Conservation (phyloP, 2,797 vertebrate genomes). For the Chanos chanos region DNA sequence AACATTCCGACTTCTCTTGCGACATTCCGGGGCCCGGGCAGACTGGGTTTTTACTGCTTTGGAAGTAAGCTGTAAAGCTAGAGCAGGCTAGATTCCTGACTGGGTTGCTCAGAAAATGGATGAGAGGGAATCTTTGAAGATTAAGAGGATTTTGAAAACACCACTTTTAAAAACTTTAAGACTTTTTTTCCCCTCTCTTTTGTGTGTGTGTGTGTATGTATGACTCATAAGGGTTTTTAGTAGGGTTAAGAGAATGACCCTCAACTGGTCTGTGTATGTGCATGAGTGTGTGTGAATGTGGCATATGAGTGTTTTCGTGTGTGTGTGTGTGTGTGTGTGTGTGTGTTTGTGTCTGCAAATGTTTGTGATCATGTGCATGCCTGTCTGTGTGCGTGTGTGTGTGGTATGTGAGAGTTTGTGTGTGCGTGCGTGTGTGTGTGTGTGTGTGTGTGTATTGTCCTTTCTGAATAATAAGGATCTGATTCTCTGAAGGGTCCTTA, state of each 20-base stretch:
- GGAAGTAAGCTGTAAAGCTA: constrained; percentile 60
- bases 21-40: constrained; percentile 60
- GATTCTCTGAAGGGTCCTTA: constrained; percentile 20
- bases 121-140: constrained; percentile 60
- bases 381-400: constrained; percentile 28
- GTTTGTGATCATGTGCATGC: too few relatives aligned
- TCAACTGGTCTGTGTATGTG: constrained; percentile 42
- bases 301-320: not conserved
- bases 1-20: constrained; percentile 56
- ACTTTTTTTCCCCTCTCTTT: constrained; percentile 37
- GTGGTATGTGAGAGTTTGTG: constrained; percentile 26
- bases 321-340: too few relatives aligned
- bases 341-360: too few relatives aligned
- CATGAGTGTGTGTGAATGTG: constrained; percentile 4
- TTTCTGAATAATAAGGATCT: constrained; percentile 30
- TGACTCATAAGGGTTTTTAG: constrained; percentile 21
- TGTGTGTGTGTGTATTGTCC: not conserved
- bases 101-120: constrained; percentile 42
- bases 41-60: constrained; percentile 59
- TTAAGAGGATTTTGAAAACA: constrained; percentile 54
- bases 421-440: not conserved
- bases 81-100: constrained; percentile 39
- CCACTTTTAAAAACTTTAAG: constrained; percentile 53
- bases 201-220: constrained; percentile 28
- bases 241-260: too few relatives aligned